phyloP scores from a whole-genome alignment of 2,888 invertebrate species.

The Chymomyza amoena region DNA sequence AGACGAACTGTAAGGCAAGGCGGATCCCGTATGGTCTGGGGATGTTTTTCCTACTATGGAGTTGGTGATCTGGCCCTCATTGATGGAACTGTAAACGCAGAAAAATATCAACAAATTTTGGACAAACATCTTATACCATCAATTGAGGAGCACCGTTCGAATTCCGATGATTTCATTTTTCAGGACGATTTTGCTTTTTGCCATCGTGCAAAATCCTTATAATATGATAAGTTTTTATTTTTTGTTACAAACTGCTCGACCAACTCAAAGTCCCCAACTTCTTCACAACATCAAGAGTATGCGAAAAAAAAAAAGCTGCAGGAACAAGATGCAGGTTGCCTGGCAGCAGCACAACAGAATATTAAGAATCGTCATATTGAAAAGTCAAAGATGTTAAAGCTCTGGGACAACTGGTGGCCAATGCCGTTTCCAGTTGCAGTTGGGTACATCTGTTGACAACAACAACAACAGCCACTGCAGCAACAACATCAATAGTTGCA shows the following conservation, averaged over 20 bases:
- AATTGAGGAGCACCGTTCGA: too few species aligned
- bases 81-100: too few species aligned
- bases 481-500: conserved; percentile 13
- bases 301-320: conserved; percentile 55
- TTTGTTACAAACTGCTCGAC: not conserved
- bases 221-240: too few species aligned
- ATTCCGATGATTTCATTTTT: too few species aligned
- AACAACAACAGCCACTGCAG: conserved; percentile 14
- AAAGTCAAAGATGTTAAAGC: conserved; percentile 51
- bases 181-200: too few species aligned
- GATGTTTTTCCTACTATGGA: too few species aligned
- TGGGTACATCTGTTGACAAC: conserved; percentile 39
- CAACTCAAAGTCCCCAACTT: not conserved
- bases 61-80: too few species aligned
- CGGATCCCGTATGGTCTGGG: too few species aligned
- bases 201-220: too few species aligned
- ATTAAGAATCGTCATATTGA: conserved; percentile 73
- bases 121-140: too few species aligned
- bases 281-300: not conserved
- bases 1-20: too few species aligned
- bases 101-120: too few species aligned
- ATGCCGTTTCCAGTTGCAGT: conserved; percentile 33
- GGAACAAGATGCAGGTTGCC: conserved; percentile 38
- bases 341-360: conserved; percentile 54
- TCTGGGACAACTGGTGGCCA: conserved; percentile 21